These are phyloP conservation scores for Rhizomys pruinosus DNA, from an alignment of 2,113 vertebrate genomes.

Conservation along the genomic window DNA sequence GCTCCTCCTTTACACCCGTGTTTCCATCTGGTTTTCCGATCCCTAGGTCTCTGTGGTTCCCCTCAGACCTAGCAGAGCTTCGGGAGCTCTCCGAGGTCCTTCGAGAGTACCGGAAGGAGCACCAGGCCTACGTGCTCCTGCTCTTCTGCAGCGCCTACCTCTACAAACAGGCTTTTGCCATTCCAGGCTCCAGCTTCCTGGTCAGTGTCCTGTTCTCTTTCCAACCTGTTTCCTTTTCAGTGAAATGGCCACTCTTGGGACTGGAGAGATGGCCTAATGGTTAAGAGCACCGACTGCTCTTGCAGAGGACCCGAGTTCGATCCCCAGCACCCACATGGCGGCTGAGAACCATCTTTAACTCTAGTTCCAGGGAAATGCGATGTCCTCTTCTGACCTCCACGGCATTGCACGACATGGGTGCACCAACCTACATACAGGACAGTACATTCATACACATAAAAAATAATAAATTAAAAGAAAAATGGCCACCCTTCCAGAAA, in stretches of 20 bases:
- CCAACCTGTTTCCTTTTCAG: background rate
- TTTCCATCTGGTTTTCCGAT: slow-evolving; percentile 41
- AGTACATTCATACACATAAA: too few relatives aligned
- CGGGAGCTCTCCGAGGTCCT: slow-evolving; percentile 92
- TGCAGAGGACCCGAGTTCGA: too few relatives aligned
- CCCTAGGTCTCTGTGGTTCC: slow-evolving; percentile 93
- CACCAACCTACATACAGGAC: too few relatives aligned
- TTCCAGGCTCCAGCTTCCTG: slow-evolving; percentile 97
- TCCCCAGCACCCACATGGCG: too few relatives aligned
- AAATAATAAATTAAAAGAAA: too few relatives aligned
- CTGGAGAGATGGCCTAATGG: too few relatives aligned
- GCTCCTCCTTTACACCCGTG: background rate
- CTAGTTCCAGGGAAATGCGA: too few relatives aligned
- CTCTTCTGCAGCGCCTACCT: slow-evolving; percentile 97
- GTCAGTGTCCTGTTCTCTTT: slow-evolving; percentile 82
- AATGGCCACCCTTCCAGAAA: accelerated
- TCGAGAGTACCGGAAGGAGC: slow-evolving; percentile 92
- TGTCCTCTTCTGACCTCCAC: too few relatives aligned
- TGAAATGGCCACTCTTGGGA: too few relatives aligned
- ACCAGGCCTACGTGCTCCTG: slow-evolving; percentile 92
- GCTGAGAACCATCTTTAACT: too few relatives aligned
- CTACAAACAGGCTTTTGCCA: slow-evolving; percentile 98
- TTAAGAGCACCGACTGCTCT: too few relatives aligned
- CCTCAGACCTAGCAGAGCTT: slow-evolving; percentile 94
- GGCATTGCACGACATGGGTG: too few relatives aligned